Evolutionary conservation across 2,888 invertebrate species (phyloP), one percentile per base, ranked within the genome.

Genomic region (Lydus trimaculatus): DNA sequence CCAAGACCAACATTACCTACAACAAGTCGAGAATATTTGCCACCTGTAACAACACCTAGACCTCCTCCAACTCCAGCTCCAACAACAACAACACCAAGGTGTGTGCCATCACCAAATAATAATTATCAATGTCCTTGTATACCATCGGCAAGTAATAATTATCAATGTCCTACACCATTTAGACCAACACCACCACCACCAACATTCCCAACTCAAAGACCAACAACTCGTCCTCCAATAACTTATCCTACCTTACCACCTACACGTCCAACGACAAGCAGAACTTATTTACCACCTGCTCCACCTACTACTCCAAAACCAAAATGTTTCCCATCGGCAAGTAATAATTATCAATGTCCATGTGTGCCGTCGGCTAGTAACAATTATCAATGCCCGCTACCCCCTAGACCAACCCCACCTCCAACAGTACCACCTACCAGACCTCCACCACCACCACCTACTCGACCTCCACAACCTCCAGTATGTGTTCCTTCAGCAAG

Each of bases 131-230:
- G 25, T 5, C n/a, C n/a, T 17, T 64, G 61, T 4, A 59, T 43
- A 31, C 61, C 62, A 7, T 52, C 63, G 31, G 48, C 63, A 17
- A 56, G 58, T 25, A 68, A 80, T 85, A 86, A 73, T 78, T 86
- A 43, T 59, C 70, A 72, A 62, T 74, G 72, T 62, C 73, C 74
- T 31, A 5, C 11, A n/a, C 43, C 67, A 39, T 4, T 69, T 15
- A 58, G 58, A 86, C 69, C 83, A 85, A 77, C 87, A 75, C 87
- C 87, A 5, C 85, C 85, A 48, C 9, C 31, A 48, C 7, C 48
- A 31, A 65, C 69, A 20, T 63, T 66, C 8, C 36, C 68, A 43
- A 5, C 71, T 28, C 2, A 2, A 13, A 58, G 58, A 86, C 69
- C 83, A 3, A 28, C 28, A 28, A 28, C 28, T 3, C 2, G 28